Base-by-base conservation (phyloP, 2,888 invertebrate genomes). In the Callinectes sapidus region DNA sequence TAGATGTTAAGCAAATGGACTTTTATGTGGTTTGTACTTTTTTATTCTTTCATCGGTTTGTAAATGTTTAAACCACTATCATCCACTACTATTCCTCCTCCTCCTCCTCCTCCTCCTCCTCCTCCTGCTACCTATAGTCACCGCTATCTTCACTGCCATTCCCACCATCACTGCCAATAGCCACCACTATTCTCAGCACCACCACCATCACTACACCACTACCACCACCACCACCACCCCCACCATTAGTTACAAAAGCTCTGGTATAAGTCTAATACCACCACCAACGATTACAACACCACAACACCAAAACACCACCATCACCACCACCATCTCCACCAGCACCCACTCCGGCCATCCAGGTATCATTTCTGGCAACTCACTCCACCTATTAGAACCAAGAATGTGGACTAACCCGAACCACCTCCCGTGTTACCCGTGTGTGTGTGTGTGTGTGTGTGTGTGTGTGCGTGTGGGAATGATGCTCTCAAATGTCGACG, bases 1-100 rank as follows among this genome's bases (percentile, higher is more conserved):
- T 81, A 81, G 81, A 81, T 81, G 81, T 81, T 81, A 81, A 81
- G 28, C 81, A 81, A 81, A 81, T 81, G 81, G 81, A 81, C 81
- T 81, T 81, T 81, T 81, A 81, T 81, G 81, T 81, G 81, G 13
- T 18, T 81, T 81, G 35, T 0, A 18, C 35, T 81, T 32, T 35
- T 81, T 81, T 81, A 81, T 81, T 16, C 81, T 81, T 81, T 14
- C 35, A 81, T 81, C 81, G 81, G 81, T 81, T 81, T 81, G 81
- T 16, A 81, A 81, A 81, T 81, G 81, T 81, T 81, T 32, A 81
- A 81, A 8, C 81, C 81, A 81, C 81, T 16, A 14, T 10, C 48
- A 23, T 18, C 81, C 81, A 35, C 81, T 35, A 81, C 2, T 35
- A 35, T 35, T 66, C 66, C 66, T 66, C 66, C n/a, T n/a, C 66